phyloP scores from a whole-genome alignment of 2,888 invertebrate species.

The Sceliomorpha sp. region DNA sequence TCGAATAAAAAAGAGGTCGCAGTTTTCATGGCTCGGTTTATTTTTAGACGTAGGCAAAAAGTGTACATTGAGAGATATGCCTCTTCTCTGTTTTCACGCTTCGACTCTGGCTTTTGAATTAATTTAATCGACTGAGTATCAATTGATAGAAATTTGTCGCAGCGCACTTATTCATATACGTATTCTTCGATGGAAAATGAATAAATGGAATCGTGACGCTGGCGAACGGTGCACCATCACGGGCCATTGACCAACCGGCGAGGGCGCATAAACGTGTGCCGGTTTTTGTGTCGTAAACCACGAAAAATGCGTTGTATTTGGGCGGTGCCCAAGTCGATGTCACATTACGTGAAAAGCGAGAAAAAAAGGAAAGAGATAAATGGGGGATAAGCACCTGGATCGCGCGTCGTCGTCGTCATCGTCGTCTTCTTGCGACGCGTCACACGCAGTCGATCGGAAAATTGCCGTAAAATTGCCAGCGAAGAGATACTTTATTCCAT shows the following conservation, averaged over 20 bases:
- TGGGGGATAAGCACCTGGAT: conserved; percentile 53
- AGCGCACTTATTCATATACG: conserved; percentile 4
- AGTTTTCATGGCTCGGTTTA: conserved; percentile 1
- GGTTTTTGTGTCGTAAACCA: conserved; percentile 63
- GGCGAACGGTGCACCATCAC: conserved; percentile 45
- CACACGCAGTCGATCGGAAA: conserved; percentile 73
- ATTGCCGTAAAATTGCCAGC: conserved; percentile 79
- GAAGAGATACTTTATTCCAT: conserved; percentile 73
- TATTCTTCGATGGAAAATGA: conserved; percentile 13
- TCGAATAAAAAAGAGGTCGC: conserved; percentile 5
- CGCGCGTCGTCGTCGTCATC: conserved; percentile 9
- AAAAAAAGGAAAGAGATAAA: conserved; percentile 43
- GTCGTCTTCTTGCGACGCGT: conserved; percentile 43
- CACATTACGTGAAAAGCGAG: conserved; percentile 26
- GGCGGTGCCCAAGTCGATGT: conserved; percentile 53
- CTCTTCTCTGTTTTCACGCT: conserved; percentile 23
- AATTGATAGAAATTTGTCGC: conserved; percentile 12
- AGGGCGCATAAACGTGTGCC: conserved; percentile 44
- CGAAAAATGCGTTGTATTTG: conserved; percentile 55
- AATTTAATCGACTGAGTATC: conserved; percentile 38
- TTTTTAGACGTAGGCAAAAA: conserved; percentile 7
- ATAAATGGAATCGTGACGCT: conserved; percentile 30
- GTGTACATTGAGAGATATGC: not conserved
- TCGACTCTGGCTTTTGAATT: conserved; percentile 10
- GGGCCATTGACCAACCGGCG: conserved; percentile 59